Base-by-base conservation (phyloP, 2,797 vertebrate species). In the Aplochiton taeniatus region DNA sequence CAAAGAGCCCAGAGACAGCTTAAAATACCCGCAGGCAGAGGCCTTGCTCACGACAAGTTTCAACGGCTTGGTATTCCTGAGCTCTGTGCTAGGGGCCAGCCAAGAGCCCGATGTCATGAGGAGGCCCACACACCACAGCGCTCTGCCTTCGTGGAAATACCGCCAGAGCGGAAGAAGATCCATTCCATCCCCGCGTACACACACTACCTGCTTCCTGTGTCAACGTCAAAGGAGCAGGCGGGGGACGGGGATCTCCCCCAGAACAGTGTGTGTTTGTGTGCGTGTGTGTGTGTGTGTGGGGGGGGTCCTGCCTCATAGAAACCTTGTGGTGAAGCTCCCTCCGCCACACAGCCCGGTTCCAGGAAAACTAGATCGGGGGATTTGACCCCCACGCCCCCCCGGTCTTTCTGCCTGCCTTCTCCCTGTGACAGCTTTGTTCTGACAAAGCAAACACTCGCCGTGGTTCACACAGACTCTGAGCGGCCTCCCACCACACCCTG, bases 401-500 rank as follows among this genome's bases (percentile, higher is more conserved):
- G 9, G n/a, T 14, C 16, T 41, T 42, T 31, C 54, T 42, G 31
- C 31, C 31, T 54, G 31, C 65, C 73, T 59, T 55, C 52, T 66
- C 52, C 74, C 74, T 77, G 69, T 66, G 70, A 70, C 58, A 77
- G 78, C 72, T 77, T 77, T 77, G 70, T 75, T 77, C 65, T 80
- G 75, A 80, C 68, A 61, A 61, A 75, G 70, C 66, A 49, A 70
- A 66, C 61, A 68, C 75, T 75, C 70, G 63, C 66, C 69, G 78
- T 31, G 78, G 66, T 45, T 65, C 66, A 16, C 14, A 67, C 72
- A 75, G 63, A 72, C 60, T 50, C 60, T 58, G 69, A 70, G 70
- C 46, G 14, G 59, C 61, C 58, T 54, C 49, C 17, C 57, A 18
- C 12, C 57, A 13, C 42, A 31, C 31, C 2, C 31, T 31, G 31